Evolutionary conservation across 2,888 invertebrate species (phyloP), one percentile per base, ranked within the genome.

Genomic region (Hypena proboscidalis): DNA sequence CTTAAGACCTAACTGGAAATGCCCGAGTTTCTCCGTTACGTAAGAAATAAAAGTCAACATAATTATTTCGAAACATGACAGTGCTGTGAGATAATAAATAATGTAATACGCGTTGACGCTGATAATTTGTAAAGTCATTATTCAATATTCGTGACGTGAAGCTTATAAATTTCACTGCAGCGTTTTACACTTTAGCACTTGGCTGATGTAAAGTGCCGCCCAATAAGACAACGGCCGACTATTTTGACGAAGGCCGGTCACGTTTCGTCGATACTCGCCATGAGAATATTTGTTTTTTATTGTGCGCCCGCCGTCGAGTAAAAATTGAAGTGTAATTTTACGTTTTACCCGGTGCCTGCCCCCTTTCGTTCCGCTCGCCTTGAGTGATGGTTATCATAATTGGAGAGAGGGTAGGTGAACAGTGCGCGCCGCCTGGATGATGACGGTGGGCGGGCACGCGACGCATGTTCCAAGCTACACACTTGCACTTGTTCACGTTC

Each of bases 271-370:
- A 90, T 90, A 86, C 85, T 76, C 80, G 69, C 86, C 89, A 90
- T 90, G 90, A 89, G 90, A 90, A 89, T 90, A 90, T 90, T 90
- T 90, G 90, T 90, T 90, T 90, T 90, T 90, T 90, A 83, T 86
- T 85, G 83, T 83, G 77, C 77, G 88, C 81, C 78, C 80, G 85
- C 74, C 80, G 84, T 77, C 80, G 83, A 84, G 82, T 86, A 84
- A 90, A 90, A 89, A 88, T 89, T 84, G 77, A 89, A 88, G 89
- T 83, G 88, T 90, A 90, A 90, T 90, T 90, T 89, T 85, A 90
- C 84, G 87, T 89, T 89, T 89, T 85, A 89, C 85, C 84, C 75
- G 81, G 87, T 87, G 83, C 84, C 89, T 88, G 88, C 90, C 90
- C 89, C 83, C 84, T 90, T 90, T 90, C 89, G 90, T 90, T 90